Evolutionary conservation across 2,113 vertebrate genomes (phyloP), one percentile per base, ranked within the genome.

Genomic region (Esox niger): DNA sequence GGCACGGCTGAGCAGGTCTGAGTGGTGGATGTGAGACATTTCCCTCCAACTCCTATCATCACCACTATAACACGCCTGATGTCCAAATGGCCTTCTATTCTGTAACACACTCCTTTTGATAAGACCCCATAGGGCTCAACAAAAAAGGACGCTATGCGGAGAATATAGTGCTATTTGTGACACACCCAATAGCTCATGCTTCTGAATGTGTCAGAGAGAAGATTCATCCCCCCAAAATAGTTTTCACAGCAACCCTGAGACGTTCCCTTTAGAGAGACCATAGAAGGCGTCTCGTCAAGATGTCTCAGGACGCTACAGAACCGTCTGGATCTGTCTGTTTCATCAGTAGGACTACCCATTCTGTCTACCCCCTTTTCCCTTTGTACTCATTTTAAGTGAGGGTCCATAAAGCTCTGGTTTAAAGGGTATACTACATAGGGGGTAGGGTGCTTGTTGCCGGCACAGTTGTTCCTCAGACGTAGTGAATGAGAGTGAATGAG

Each of bases 11-110:
- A 38, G 11, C 13, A 38, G 11, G 13, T 26, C 79, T 49, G 20
- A 43, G 69, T 60, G 82, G 71, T 77, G 69, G 76, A 82, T 62
- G 68, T 77, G 32, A 38, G 9, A 38, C 7, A 3, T 86, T 79
- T 85, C 75, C 74, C 74, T 72, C 54, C 74, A 80, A 72, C 74
- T 31, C 8, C 78, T n/a, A n/a, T n/a, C n/a, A 13, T 9, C 2
- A 35, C 8, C 10, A 7, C 33, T 35, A 1, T 13, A 35, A 33
- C 32, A 33, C 32, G 32, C 9, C 5, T 33, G 32, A 33, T 4
- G 5, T 8, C 9, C 32, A 33, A 33, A 33, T 33, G 32, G 3
- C 32, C 5, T 8, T 4, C 1, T 33, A 33, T 33, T 33, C 32
- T 2, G 5, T 33, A 33, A 8, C 9, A 8, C 32, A 33, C 2